Percentiles rank a stretch among this genome's conserved stretches.
phyloP scores from a whole-genome alignment of 2,888 invertebrate genomes.

The Phragmatobia fuliginosa region DNA sequence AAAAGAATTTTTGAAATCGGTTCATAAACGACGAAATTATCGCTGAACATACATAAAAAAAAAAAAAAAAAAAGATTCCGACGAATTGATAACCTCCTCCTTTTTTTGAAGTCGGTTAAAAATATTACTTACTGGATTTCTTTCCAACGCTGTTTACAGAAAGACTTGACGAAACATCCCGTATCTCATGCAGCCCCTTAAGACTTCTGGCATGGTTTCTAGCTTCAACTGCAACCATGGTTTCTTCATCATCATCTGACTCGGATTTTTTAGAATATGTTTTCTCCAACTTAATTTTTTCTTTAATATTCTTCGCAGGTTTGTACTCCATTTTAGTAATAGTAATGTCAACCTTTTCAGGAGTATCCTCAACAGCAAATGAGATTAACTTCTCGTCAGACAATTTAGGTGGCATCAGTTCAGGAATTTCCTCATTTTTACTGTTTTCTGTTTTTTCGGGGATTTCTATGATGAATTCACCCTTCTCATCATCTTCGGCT shows the following conservation, averaged over 20 bases:
- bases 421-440: constrained; percentile 69
- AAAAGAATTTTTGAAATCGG: no score
- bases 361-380: constrained; percentile 82
- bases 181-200: constrained; percentile 72
- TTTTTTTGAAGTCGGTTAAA: no score
- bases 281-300: constrained; percentile 85
- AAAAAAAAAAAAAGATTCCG: no score
- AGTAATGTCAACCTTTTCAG: constrained; percentile 75
- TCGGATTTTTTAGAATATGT: constrained; percentile 81
- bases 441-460: constrained; percentile 67
- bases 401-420: constrained; percentile 74
- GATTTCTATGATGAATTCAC: constrained; percentile 67
- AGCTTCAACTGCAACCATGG: constrained; percentile 88
- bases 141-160: constrained; percentile 88
- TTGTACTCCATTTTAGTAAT: constrained; percentile 71
- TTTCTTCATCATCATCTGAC: constrained; percentile 84
- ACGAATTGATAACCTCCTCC: no score
- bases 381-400: constrained; percentile 85
- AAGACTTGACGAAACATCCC: constrained; percentile 86
- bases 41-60: no score
- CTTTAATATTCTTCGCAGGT: constrained; percentile 83
- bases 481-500: constrained; percentile 62
- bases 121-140: constrained; percentile 71
- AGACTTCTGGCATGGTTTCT: constrained; percentile 81
- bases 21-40: no score